Percentiles rank a stretch among this genome's conserved stretches.
Conservation (phyloP, 2,797 vertebrate species). For the Crocodylus rhombifer region DNA sequence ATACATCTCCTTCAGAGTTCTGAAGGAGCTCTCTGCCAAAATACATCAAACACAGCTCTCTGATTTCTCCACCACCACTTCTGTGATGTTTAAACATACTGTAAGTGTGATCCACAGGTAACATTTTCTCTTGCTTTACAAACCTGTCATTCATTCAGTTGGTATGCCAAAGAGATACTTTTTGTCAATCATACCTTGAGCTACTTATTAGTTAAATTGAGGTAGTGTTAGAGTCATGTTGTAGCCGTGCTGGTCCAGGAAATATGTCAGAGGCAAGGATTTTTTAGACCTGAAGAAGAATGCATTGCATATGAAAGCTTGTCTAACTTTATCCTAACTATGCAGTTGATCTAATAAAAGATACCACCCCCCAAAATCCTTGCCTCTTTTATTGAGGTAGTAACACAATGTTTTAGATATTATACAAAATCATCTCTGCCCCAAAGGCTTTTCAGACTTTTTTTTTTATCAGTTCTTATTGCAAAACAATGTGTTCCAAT, state of each 20-base stretch:
- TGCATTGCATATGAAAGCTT: too few species aligned
- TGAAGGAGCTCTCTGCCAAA: rapidly evolving
- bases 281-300: too few species aligned
- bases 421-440: not conserved
- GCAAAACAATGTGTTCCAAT: not conserved
- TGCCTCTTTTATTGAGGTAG: too few species aligned
- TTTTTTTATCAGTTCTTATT: not conserved
- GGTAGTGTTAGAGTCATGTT: not conserved
- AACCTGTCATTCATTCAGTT: not conserved
- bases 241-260: too few species aligned
- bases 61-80: not conserved
- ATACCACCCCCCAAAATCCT: not conserved
- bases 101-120: not conserved
- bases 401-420: not conserved
- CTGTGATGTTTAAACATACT: not conserved
- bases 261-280: too few species aligned
- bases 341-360: too few species aligned
- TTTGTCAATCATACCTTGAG: not conserved
- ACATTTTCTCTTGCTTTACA: not conserved
- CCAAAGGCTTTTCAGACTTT: not conserved
- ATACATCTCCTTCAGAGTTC: not conserved
- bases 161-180: not conserved
- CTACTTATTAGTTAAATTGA: not conserved
- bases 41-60: not conserved
- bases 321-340: too few species aligned